Conservation (phyloP, 37 sponge, comb jelly and placozoan genomes). For the Amphimedon queenslandica region DNA sequence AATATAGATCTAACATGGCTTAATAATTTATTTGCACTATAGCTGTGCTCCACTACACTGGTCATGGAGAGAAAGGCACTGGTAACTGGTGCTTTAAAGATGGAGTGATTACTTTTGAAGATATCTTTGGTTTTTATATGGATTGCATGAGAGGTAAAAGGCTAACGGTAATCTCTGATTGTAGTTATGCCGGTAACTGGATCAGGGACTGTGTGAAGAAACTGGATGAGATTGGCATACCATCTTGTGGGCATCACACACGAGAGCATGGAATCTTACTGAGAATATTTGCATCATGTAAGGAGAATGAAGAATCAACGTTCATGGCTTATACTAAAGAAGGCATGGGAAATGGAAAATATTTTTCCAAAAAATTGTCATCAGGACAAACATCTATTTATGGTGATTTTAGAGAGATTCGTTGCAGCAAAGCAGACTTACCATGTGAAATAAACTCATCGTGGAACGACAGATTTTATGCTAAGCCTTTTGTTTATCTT, state of each 20-base stretch:
- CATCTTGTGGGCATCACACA: slow-evolving; percentile 46
- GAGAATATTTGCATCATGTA: slow-evolving; percentile 34
- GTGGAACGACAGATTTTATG: not conserved
- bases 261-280: slow-evolving; percentile 28
- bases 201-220: slow-evolving; percentile 5
- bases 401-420: not conserved
- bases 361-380: no score
- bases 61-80: slow-evolving; percentile 39
- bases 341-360: slow-evolving; percentile 1
- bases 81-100: slow-evolving; percentile 58
- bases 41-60: slow-evolving; percentile 47
- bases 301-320: slow-evolving; percentile 1
- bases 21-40: no score
- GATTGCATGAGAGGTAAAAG: slow-evolving; percentile 9
- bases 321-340: not conserved
- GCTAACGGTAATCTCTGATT: slow-evolving; percentile 46
- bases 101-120: slow-evolving; percentile 40
- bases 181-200: slow-evolving; percentile 46
- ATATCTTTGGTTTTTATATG: slow-evolving; percentile 39
- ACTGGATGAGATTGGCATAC: slow-evolving; percentile 39
- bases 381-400: not conserved
- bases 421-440: not conserved
- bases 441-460: slow-evolving; percentile 3
- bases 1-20: no score
- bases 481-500: not conserved